Evolutionary conservation across 2,888 invertebrate species (phyloP).

Genomic region (Coelogynopora nodosa): DNA sequence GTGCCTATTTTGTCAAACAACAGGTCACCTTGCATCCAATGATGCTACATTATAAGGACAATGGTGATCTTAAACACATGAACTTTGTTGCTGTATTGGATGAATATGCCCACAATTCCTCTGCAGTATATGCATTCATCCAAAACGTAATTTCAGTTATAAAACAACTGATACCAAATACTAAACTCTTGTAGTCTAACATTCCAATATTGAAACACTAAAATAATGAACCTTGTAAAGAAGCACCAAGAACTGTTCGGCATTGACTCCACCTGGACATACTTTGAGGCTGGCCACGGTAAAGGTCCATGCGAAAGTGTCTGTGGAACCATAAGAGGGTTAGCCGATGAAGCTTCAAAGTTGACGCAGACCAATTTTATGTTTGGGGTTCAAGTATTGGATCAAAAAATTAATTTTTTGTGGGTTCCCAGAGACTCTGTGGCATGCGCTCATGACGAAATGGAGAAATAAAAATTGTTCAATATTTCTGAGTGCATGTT

Average conservation of each 20-base stretch:
- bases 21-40: conserved; percentile 34
- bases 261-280: conserved; percentile 47
- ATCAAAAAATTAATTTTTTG: background rate
- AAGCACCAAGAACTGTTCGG: conserved; percentile 45
- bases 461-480: background rate
- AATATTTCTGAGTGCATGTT: background rate
- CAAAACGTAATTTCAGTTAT: conserved; percentile 45
- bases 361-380: conserved; percentile 4
- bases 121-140: conserved; percentile 48
- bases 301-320: conserved; percentile 47
- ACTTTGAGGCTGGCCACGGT: conserved; percentile 47
- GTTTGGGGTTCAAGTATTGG: conserved; percentile 12
- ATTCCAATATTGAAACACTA: conserved; percentile 49
- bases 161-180: conserved; percentile 32
- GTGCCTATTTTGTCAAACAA: conserved; percentile 47
- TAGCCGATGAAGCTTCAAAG: conserved; percentile 1
- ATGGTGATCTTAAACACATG: background rate
- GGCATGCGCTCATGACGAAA: background rate
- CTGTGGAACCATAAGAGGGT: conserved; percentile 42
- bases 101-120: conserved; percentile 47
- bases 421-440: conserved; percentile 1
- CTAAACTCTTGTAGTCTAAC: conserved; percentile 46
- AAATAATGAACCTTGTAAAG: conserved; percentile 46
- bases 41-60: conserved; percentile 46
- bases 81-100: conserved; percentile 41